These are phyloP conservation scores for Enteromius paludinosus DNA, from an alignment of 2,797 vertebrate species.

Conservation along the genomic window DNA sequence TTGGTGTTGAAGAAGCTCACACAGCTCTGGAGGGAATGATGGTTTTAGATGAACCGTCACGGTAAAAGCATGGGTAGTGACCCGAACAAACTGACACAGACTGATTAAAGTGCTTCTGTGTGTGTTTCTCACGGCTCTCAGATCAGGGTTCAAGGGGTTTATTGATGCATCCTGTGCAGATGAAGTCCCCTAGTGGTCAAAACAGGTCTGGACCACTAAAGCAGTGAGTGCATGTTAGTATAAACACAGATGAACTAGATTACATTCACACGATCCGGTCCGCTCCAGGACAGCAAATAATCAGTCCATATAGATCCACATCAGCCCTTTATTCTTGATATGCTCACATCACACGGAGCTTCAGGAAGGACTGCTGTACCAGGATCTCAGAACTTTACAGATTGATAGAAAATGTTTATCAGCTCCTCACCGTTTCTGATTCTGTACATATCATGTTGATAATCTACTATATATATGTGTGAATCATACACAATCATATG, in stretches of 20 bases:
- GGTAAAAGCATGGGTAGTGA: background rate
- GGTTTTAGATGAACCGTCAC: background rate
- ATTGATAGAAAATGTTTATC: background rate
- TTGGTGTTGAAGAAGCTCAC: background rate
- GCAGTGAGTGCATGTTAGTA: background rate
- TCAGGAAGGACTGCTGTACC: background rate
- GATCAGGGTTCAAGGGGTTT: background rate
- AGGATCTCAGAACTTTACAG: background rate
- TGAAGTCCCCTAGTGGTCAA: constrained; percentile 10
- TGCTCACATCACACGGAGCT: background rate
- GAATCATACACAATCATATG: background rate
- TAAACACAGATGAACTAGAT: background rate
- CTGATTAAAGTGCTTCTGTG: background rate
- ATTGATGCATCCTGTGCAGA: background rate
- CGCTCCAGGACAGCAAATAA: background rate
- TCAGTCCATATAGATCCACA: background rate
- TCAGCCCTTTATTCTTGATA: background rate
- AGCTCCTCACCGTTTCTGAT: background rate
- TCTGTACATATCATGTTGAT: background rate
- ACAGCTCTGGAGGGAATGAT: background rate
- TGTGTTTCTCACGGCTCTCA: background rate
- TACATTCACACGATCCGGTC: too few species aligned
- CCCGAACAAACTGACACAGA: background rate
- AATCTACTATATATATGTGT: background rate
- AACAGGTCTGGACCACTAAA: background rate